phyloP scores from a whole-genome alignment of 1,140 invertebrate species.

The Lethocerus indicus region DNA sequence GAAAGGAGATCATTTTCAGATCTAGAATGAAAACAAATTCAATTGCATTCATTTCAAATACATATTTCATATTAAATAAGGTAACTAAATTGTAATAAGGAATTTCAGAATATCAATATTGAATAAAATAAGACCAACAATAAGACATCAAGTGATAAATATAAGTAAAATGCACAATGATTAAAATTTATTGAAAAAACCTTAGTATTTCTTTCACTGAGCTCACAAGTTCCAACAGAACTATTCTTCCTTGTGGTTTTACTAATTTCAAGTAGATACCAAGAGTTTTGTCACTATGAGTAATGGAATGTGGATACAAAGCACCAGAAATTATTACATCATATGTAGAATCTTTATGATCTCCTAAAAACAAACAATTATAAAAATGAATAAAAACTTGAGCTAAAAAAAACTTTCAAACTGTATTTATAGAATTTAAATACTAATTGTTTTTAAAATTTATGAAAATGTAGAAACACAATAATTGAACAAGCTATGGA shows the following conservation, averaged over 20 bases:
- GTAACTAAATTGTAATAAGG: neutral
- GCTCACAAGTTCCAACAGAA: slow-evolving; percentile 18
- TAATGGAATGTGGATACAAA: slow-evolving; percentile 23
- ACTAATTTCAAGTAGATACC: slow-evolving; percentile 34
- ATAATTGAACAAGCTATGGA: too few species aligned
- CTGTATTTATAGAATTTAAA: too few species aligned
- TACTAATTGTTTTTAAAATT: too few species aligned
- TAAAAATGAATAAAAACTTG: too few species aligned
- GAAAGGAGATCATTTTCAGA: slow-evolving; percentile 24
- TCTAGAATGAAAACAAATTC: slow-evolving; percentile 18
- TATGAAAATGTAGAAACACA: too few species aligned
- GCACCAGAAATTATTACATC: slow-evolving; percentile 38
- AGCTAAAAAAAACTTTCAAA: too few species aligned
- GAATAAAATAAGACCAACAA: neutral
- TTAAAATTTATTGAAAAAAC: neutral
- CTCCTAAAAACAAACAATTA: slow-evolving; percentile 26
- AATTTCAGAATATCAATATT: neutral
- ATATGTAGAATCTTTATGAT: slow-evolving; percentile 32
- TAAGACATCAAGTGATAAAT: neutral
- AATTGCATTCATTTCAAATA: neutral
- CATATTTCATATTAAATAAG: neutral
- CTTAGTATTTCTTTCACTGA: neutral
- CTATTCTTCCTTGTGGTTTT: slow-evolving; percentile 33
- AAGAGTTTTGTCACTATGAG: slow-evolving; percentile 30
- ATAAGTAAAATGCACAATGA: neutral